Evolutionary conservation across 2,888 invertebrate species (phyloP).

Genomic region (Bhutanitis thaidina): DNA sequence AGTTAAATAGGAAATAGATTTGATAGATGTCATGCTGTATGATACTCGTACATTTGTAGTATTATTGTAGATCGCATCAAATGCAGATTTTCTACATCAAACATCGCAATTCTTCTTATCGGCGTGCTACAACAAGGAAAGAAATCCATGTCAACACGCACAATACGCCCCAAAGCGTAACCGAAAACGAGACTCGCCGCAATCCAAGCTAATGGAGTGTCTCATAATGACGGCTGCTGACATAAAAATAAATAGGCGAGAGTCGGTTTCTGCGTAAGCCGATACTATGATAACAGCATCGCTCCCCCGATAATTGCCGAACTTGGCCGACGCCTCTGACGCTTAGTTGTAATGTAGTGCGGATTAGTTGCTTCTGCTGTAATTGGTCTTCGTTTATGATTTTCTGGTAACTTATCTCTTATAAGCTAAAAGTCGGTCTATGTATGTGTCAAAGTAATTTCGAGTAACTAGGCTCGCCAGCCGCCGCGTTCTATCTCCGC

Average conservation of each 20-base stretch:
- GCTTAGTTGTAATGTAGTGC: slow-evolving; percentile 54
- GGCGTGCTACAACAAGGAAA: slow-evolving; percentile 8
- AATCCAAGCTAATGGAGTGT: slow-evolving; percentile 80
- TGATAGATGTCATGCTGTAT: too few species aligned
- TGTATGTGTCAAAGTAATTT: too few species aligned
- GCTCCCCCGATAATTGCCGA: slow-evolving; percentile 77
- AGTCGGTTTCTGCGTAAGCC: slow-evolving; percentile 80
- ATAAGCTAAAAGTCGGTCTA: too few species aligned
- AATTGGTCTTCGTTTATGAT: slow-evolving; percentile 43
- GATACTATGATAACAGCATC: slow-evolving; percentile 80
- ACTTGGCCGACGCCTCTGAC: slow-evolving; percentile 55
- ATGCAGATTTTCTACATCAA: neutral
- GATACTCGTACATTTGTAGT: too few species aligned
- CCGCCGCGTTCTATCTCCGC: too few species aligned
- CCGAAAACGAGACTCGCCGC: slow-evolving; percentile 75
- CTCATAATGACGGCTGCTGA: slow-evolving; percentile 80
- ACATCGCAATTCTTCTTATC: slow-evolving; percentile 1
- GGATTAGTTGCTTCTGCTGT: slow-evolving; percentile 60
- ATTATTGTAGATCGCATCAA: too few species aligned
- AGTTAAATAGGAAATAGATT: too few species aligned
- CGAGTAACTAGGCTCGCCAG: too few species aligned
- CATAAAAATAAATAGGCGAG: slow-evolving; percentile 80
- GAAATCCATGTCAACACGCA: slow-evolving; percentile 45
- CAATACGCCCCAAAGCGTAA: slow-evolving; percentile 72
- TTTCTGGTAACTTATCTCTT: slow-evolving; percentile 3